These are phyloP conservation scores for Eriocheir sinensis DNA, from an alignment of 1,140 invertebrate genomes.

Conservation along the genomic window DNA sequence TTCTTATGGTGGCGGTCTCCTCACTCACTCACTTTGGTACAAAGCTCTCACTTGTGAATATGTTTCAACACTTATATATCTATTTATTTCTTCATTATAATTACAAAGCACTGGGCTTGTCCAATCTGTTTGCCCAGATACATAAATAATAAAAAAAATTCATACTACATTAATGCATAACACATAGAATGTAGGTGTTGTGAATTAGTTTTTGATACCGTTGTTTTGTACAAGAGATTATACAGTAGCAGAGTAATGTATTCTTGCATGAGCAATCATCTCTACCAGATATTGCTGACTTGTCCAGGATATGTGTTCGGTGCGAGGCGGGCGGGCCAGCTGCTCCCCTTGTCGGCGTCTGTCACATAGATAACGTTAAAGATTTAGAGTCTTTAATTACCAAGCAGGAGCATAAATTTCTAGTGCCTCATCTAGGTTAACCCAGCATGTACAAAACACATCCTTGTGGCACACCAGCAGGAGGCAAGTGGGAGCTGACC, in stretches of 20 bases:
- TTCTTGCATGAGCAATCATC: conserved; percentile 75
- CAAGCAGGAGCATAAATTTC: conserved; percentile 75
- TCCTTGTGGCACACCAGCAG: conserved; percentile 65
- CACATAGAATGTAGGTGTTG: conserved; percentile 76
- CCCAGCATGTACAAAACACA: conserved; percentile 76
- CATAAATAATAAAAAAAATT: conserved; percentile 59
- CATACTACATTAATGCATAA: conserved; percentile 73
- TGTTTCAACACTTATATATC: conserved; percentile 75
- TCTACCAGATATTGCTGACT: conserved; percentile 77
- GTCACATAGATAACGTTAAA: conserved; percentile 51
- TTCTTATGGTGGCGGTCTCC: conserved; percentile 75
- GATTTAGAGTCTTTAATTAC: conserved; percentile 68
- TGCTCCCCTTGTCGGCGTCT: conserved; percentile 57
- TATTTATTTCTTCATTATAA: conserved; percentile 77
- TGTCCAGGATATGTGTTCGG: conserved; percentile 74
- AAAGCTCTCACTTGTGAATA: conserved; percentile 78
- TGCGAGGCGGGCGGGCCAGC: conserved; percentile 42
- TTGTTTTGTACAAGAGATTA: conserved; percentile 78
- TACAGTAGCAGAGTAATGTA: conserved; percentile 73
- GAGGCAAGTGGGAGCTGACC: conserved; percentile 52
- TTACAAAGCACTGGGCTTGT: conserved; percentile 70
- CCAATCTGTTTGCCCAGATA: conserved; percentile 72
- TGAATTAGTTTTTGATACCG: conserved; percentile 78
- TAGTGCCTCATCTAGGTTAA: conserved; percentile 76
- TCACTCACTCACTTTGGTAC: conserved; percentile 78